Conservation (phyloP, 1,140 invertebrate genomes). For the Drosophila parabipectinata region DNA sequence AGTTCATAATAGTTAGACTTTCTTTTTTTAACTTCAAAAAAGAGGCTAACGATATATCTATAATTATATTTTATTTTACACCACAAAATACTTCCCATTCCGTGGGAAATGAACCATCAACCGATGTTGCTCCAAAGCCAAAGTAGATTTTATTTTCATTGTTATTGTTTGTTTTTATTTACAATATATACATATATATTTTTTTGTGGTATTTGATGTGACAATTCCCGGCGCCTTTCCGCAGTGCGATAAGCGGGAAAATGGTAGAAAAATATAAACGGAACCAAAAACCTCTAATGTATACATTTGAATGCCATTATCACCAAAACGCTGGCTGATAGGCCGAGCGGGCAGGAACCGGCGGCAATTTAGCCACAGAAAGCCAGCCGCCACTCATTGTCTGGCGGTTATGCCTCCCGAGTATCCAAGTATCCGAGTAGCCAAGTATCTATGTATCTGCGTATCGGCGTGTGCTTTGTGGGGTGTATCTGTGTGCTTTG, state of each 20-base stretch:
- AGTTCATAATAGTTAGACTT: too few species aligned
- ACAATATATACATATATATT: not conserved
- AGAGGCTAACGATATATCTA: conserved; percentile 9
- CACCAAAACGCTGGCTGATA: conserved; percentile 56
- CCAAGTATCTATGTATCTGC: conserved; percentile 2
- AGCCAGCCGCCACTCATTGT: conserved; percentile 65
- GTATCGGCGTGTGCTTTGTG: conserved; percentile 10
- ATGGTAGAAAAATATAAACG: conserved; percentile 22
- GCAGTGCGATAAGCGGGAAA: conserved; percentile 42
- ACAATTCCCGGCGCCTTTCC: conserved; percentile 72
- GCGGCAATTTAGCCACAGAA: conserved; percentile 52
- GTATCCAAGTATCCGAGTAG: conserved; percentile 8
- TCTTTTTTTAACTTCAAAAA: not conserved
- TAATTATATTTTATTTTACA: conserved; percentile 1
- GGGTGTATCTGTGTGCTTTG: conserved; percentile 12
- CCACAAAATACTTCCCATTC: conserved; percentile 13
- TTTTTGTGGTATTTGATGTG: conserved; percentile 59
- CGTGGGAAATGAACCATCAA: conserved; percentile 18
- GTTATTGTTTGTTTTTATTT: conserved; percentile 36
- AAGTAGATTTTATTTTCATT: conserved; percentile 60
- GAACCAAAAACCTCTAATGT: conserved; percentile 59
- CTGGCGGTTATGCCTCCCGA: conserved; percentile 42
- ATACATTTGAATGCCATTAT: conserved; percentile 81
- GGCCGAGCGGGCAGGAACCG: conserved; percentile 43
- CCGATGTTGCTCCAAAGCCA: conserved; percentile 31